These are phyloP conservation scores for Microctenopoma steveboyesi DNA, from an alignment of 2,797 vertebrate genomes.

Conservation along the genomic window DNA sequence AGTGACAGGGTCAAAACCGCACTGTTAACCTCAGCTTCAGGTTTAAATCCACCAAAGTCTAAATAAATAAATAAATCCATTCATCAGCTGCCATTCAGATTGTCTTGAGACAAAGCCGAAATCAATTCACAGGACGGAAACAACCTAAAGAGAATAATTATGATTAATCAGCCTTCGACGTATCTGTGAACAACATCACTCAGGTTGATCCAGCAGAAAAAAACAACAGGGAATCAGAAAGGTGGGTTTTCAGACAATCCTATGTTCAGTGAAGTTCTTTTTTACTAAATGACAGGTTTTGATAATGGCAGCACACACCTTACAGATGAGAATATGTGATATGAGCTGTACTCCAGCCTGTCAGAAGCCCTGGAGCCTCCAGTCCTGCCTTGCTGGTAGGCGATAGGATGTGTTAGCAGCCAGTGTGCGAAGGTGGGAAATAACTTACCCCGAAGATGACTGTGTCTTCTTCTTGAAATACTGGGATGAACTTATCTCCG, in stretches of 20 bases:
- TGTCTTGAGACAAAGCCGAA: conserved; percentile 40
- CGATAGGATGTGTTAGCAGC: too few relatives aligned
- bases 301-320: conserved; percentile 27
- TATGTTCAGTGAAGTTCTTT: conserved; percentile 10
- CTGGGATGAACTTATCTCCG: conserved; percentile 93
- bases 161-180: conserved; percentile 31
- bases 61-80: too few relatives aligned
- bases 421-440: not conserved
- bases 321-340: conserved; percentile 34
- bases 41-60: conserved; percentile 12
- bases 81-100: conserved; percentile 28
- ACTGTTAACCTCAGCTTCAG: conserved; percentile 41
- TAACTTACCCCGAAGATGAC: conserved; percentile 91
- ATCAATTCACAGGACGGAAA: conserved; percentile 45
- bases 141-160: conserved; percentile 47
- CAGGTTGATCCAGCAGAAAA: conserved; percentile 31
- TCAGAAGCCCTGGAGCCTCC: conserved; percentile 27
- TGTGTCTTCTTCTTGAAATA: conserved; percentile 92
- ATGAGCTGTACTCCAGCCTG: conserved; percentile 46
- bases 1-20: conserved; percentile 18
- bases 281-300: conserved; percentile 27
- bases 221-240: conserved; percentile 29
- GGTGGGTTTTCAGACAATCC: conserved; percentile 7
- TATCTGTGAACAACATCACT: conserved; percentile 33
- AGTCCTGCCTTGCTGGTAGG: conserved; percentile 27